These are phyloP conservation scores for Aradophagus sp. DNA, from an alignment of 1,140 invertebrate species.

Conservation along the genomic window DNA sequence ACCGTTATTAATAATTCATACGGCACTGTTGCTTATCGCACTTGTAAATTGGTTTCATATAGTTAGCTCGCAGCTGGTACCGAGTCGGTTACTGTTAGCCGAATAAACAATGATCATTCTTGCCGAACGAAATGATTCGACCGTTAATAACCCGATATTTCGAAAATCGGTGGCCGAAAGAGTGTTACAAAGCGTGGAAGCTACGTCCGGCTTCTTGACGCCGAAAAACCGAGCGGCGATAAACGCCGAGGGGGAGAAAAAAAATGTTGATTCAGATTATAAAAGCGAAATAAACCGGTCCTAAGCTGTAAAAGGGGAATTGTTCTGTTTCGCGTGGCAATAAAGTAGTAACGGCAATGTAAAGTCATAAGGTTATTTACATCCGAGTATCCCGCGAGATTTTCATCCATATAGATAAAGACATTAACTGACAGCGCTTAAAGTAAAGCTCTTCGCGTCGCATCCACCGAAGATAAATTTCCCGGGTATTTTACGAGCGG, in stretches of 20 bases:
- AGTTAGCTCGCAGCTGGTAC: no score
- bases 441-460: constrained; percentile 48
- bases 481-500: constrained; percentile 47
- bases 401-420: constrained; percentile 57
- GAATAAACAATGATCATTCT: no score
- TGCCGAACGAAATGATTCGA: no score
- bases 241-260: constrained; percentile 12
- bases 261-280: constrained; percentile 38
- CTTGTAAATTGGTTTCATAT: constrained; percentile 16
- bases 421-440: constrained; percentile 55
- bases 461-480: constrained; percentile 54
- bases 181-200: no score
- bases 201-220: no score
- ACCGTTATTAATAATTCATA: constrained; percentile 38
- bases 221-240: constrained; percentile 6
- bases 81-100: no score
- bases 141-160: no score
- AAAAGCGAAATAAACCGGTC: constrained; percentile 42
- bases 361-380: constrained; percentile 57
- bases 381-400: constrained; percentile 50
- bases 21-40: constrained; percentile 8
- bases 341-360: constrained; percentile 52
- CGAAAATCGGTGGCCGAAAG: no score
- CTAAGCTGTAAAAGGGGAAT: constrained; percentile 29
- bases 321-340: constrained; percentile 40